Percentiles rank a stretch among this genome's conserved stretches.
These are phyloP conservation scores for Rhynchomys soricoides DNA, from an alignment of 2,113 vertebrate genomes.

Conservation along the genomic window DNA sequence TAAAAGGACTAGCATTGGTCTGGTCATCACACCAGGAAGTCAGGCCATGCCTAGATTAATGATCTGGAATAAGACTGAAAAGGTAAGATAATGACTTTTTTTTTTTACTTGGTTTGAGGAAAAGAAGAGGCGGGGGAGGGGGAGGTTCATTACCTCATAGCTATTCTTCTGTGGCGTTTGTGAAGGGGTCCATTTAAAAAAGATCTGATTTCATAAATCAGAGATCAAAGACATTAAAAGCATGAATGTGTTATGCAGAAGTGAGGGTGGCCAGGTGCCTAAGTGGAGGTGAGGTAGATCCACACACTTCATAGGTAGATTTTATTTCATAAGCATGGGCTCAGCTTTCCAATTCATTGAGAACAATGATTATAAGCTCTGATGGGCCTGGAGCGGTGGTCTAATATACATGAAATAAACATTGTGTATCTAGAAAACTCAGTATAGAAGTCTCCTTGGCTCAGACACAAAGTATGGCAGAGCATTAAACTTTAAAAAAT, in stretches of 20 bases:
- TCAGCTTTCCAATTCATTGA: constrained; percentile 12
- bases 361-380: constrained; percentile 7
- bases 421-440: neutral
- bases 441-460: constrained; percentile 17
- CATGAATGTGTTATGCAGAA: neutral
- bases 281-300: neutral
- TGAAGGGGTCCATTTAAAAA: neutral
- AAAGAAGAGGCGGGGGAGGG: neutral
- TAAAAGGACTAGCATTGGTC: neutral
- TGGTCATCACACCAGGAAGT: neutral
- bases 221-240: neutral
- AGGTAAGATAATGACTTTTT: neutral
- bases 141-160: neutral
- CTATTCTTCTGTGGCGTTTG: neutral
- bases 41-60: neutral
- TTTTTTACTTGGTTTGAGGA: neutral
- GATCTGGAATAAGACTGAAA: neutral
- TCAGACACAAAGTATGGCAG: neutral
- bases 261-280: neutral
- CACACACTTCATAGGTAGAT: neutral
- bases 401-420: neutral
- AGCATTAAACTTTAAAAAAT: constrained; percentile 13
- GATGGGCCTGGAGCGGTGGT: neutral
- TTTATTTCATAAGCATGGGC: neutral
- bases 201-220: neutral